Conservation (phyloP, 2,888 invertebrate genomes). For the Homarus gammarus region DNA sequence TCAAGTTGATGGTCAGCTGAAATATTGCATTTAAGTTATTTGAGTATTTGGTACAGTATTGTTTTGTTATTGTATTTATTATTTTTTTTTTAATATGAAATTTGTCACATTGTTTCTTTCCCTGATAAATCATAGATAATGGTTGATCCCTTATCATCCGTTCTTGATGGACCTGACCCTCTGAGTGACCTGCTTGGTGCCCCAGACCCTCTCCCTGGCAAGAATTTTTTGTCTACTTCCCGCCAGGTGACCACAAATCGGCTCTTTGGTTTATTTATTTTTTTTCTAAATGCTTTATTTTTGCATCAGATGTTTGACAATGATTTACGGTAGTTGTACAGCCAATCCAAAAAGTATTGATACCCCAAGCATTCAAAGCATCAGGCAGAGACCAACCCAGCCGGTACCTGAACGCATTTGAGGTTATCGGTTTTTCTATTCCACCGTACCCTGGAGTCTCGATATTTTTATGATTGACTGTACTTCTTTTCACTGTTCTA, state of each 20-base stretch:
- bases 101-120: neutral
- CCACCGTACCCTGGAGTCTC: too few relatives aligned
- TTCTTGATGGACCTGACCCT: conserved; percentile 61
- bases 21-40: neutral
- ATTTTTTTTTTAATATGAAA: neutral
- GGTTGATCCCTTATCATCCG: conserved; percentile 55
- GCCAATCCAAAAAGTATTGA: too few relatives aligned
- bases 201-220: conserved; percentile 50
- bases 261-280: neutral
- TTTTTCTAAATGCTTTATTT: too few relatives aligned
- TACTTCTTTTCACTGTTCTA: neutral
- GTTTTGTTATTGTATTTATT: too few relatives aligned
- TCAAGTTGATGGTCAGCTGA: neutral
- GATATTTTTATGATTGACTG: neutral
- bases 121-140: conserved; percentile 28
- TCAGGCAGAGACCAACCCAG: too few relatives aligned
- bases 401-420: too few relatives aligned
- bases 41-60: neutral
- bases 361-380: too few relatives aligned
- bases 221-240: conserved; percentile 4
- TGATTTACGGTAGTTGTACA: too few relatives aligned
- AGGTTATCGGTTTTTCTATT: too few relatives aligned
- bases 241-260: conserved; percentile 9
- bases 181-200: conserved; percentile 55
- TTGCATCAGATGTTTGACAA: too few relatives aligned